These are phyloP conservation scores for Aramus guarauna DNA, from an alignment of 2,113 vertebrate species.

Conservation along the genomic window DNA sequence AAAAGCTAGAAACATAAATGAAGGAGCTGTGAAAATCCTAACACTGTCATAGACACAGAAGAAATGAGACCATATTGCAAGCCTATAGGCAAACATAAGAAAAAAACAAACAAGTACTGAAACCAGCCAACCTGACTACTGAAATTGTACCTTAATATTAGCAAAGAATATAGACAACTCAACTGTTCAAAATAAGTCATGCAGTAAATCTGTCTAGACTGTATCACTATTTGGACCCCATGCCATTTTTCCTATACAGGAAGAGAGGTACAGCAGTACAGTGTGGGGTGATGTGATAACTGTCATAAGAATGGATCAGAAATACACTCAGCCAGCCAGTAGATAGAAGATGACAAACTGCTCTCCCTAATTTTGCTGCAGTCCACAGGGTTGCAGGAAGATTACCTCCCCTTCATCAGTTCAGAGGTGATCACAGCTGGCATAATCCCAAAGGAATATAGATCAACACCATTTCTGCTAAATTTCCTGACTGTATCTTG, in stretches of 20 bases:
- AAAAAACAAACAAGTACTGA: neutral
- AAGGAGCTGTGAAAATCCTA: neutral
- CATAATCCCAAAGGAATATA: neutral
- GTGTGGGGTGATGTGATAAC: neutral
- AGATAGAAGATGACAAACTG: neutral
- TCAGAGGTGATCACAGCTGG: neutral
- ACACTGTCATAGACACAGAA: neutral
- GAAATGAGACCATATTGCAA: neutral
- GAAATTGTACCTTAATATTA: neutral
- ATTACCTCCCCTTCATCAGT: neutral
- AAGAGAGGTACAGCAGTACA: neutral
- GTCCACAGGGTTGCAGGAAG: neutral
- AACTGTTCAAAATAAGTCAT: neutral
- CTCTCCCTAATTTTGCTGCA: neutral
- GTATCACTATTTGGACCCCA: neutral
- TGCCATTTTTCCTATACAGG: neutral
- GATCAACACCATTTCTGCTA: neutral
- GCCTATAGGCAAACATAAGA: neutral
- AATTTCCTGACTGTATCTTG: neutral
- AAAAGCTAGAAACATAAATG: neutral
- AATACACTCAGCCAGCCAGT: neutral
- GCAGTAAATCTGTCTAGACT: neutral
- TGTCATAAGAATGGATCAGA: neutral
- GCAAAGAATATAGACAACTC: neutral
- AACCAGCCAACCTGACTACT: neutral